Base-by-base conservation (phyloP, 1,140 invertebrate species). In the Psilanteris sp. region DNA sequence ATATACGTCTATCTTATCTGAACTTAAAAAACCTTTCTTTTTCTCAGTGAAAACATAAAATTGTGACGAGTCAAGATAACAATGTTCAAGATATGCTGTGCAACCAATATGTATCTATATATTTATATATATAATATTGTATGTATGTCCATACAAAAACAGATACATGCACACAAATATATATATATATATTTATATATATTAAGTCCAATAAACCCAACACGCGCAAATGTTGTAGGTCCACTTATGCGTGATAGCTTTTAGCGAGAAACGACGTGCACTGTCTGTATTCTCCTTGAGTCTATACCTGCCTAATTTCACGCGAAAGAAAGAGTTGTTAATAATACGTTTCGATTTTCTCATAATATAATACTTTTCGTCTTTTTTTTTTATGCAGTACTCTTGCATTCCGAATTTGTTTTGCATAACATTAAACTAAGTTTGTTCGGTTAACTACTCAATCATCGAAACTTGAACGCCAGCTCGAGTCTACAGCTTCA, bases 161-260 rank as follows among this genome's bases (percentile, higher is more conserved):
- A n/a, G n/a, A n/a, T n/a, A n/a, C n/a, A n/a, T n/a, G n/a, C n/a
- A n/a, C n/a, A n/a, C n/a, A n/a, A n/a, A n/a, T n/a, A n/a, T n/a
- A n/a, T n/a, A n/a, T n/a, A n/a, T n/a, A n/a, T n/a, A n/a, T n/a
- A n/a, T n/a, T n/a, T n/a, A n/a, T n/a, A 59, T 14, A 66, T 62
- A 73, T 41, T 64, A 31, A 43, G 61, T 55, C 62, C 57, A 31
- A 64, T 32, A 41, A 66, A 54, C 73, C 80, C 55, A 46, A 77
- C 71, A 75, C 77, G 74, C 80, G 79, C 79, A 74, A 66, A 48
- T 81, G 52, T 81, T 79, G 82, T 84, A 84, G 83, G 81, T 83
- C 83, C 78, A 80, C 81, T 74, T 83, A 48, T 84, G 85, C 85
- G 85, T 83, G 46, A 77, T 85, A 85, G 84, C 84, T 86, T 86